Conservation (phyloP, 2,113 vertebrate species). For the Forbesichthys papilliferus region DNA sequence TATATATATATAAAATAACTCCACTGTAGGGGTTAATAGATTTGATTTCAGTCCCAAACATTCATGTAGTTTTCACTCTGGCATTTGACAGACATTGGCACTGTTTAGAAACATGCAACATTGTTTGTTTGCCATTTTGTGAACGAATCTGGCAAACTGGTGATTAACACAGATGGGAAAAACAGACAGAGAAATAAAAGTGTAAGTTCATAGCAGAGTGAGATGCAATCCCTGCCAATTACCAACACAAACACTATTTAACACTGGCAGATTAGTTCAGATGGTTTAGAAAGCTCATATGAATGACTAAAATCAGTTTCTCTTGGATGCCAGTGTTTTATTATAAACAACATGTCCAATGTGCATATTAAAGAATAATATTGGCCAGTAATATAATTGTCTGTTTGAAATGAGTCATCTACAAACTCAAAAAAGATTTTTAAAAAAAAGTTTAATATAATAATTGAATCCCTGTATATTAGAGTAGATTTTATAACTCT, state of each 20-base stretch:
- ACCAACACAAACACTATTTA: not conserved
- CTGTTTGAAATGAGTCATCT: not conserved
- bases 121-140: conserved; percentile 16
- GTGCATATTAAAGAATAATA: not conserved
- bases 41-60: conserved; percentile 6
- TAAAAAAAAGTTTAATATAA: too few relatives aligned
- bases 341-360: not conserved
- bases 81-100: conserved; percentile 5
- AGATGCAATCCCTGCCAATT: not conserved
- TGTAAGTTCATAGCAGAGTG: conserved; percentile 32
- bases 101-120: not conserved
- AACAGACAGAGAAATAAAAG: conserved; percentile 8
- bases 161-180: conserved; percentile 35
- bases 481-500: too few relatives aligned
- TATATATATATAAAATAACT: not conserved
- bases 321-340: not conserved
- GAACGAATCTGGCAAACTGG: conserved; percentile 25
- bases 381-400: not conserved
- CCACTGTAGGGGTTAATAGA: not conserved
- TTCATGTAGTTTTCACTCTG: conserved; percentile 4
- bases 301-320: not conserved
- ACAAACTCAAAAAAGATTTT: not conserved
- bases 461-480: too few relatives aligned
- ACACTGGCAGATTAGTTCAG: conserved; percentile 14
- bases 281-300: not conserved